Evolutionary conservation across 1,140 invertebrate species (phyloP), one percentile per base, ranked within the genome.

Genomic region (Zaprionus camerounensis): DNA sequence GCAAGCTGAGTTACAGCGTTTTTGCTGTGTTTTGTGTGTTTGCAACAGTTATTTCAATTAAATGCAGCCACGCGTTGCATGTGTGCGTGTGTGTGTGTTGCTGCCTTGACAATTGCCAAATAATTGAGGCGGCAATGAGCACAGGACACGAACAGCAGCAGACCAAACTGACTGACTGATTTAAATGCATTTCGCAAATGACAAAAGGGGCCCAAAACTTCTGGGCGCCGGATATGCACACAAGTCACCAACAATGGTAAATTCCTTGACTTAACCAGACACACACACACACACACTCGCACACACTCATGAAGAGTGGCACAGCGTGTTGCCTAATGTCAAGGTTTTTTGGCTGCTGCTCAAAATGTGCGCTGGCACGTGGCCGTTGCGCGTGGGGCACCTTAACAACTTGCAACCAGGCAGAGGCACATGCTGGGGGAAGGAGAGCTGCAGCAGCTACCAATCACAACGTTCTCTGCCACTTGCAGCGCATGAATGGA

Each of bases 291-390:
- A 20, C 20, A 36, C 65, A 46, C 56, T 17, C 36, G 49, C 20
- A 51, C 38, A 49, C 41, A 51, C 12, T 38, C 22, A 53, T 5
- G 15, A 38, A 49, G 15, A 13, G 44, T 67, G 41, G 58, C 44
- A 49, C 36, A 51, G 46, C 46, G 41, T 51, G 20, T 22, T 13
- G 69, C 63, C 73, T 87, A 90, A 90, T 85, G 85, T 90, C 85
- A 90, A 90, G 85, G 85, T 82, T 90, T 79, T 79, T 84, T 84
- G 81, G 81, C 71, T 76, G 64, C 70, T 80, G 72, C 41, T 82
- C 72, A 78, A 80, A 81, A 70, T 80, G 41, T 46, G 72, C 83
- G 64, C 61, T 71, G 57, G 66, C 77, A 63, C 70, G 65, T 78
- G 76, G 56, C 63, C 57, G 34, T 53, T 31, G 69, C 64, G 41